These are phyloP conservation scores for Heterodera carotae DNA, from an alignment of 1,140 invertebrate species.

Conservation along the genomic window DNA sequence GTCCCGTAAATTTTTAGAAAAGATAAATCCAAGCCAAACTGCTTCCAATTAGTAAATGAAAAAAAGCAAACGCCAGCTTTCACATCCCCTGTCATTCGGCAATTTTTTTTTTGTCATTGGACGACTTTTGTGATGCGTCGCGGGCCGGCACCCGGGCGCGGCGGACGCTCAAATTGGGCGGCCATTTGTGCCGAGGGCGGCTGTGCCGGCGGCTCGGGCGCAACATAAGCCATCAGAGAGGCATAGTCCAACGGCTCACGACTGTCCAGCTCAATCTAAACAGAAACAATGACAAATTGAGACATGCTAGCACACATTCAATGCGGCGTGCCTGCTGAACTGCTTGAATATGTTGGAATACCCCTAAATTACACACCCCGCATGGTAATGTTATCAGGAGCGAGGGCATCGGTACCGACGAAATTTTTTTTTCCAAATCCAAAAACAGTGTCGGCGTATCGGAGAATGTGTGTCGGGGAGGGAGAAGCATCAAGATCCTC, in stretches of 20 bases:
- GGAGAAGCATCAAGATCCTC: too few relatives aligned
- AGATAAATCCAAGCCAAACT: not conserved
- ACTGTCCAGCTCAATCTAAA: constrained; percentile 65
- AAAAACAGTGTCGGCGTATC: too few relatives aligned
- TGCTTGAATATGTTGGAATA: too few relatives aligned
- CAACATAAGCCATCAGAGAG: constrained; percentile 52
- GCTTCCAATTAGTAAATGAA: not conserved
- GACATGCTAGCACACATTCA: too few relatives aligned
- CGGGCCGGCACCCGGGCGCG: constrained; percentile 43
- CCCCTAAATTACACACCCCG: too few relatives aligned
- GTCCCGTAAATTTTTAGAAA: too few relatives aligned
- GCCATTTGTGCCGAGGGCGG: not conserved
- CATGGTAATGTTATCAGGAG: too few relatives aligned
- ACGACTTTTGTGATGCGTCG: constrained; percentile 48
- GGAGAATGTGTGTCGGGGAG: too few relatives aligned
- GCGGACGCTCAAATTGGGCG: constrained; percentile 38
- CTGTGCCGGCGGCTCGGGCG: constrained; percentile 32
- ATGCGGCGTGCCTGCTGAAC: too few relatives aligned
- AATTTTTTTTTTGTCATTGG: constrained; percentile 24
- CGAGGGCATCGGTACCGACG: too few relatives aligned
- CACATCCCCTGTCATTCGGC: too few relatives aligned
- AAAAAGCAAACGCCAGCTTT: constrained; percentile 5
- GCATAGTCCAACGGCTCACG: constrained; percentile 57
- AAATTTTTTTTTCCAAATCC: too few relatives aligned
- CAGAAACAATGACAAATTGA: not conserved